phyloP scores from a whole-genome alignment of 2,888 invertebrate species.

The Notodonta dromedarius region DNA sequence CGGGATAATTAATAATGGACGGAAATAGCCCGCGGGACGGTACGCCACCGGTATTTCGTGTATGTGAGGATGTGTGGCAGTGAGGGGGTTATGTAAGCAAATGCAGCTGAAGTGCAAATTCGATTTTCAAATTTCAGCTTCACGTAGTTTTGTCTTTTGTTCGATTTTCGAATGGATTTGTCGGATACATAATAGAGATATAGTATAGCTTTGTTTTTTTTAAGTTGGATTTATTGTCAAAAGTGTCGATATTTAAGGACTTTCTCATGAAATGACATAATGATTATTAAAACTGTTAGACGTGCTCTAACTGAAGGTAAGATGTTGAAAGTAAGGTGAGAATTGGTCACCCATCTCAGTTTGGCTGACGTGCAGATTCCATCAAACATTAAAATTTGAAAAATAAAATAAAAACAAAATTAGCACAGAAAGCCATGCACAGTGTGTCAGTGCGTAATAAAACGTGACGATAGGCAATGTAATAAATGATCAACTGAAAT shows the following conservation, averaged over 20 bases:
- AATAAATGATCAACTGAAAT: background rate
- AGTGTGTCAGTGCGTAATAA: background rate
- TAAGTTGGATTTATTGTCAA: no score
- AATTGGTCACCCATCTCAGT: no score
- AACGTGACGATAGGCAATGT: slow-evolving; percentile 2
- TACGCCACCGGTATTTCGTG: slow-evolving; percentile 25
- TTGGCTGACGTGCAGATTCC: no score
- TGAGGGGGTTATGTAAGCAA: slow-evolving; percentile 20
- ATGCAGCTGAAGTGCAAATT: slow-evolving; percentile 12
- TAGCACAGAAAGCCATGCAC: background rate
- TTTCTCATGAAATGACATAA: no score
- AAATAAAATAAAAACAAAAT: background rate
- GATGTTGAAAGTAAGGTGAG: no score
- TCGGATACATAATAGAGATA: no score
- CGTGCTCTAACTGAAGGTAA: no score
- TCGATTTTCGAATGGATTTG: no score
- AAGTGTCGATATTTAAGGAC: no score
- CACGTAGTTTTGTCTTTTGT: no score
- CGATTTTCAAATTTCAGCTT: background rate
- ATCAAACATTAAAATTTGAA: background rate
- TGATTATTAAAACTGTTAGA: no score
- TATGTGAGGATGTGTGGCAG: slow-evolving; percentile 3
- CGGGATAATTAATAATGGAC: slow-evolving; percentile 38
- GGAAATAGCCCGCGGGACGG: slow-evolving; percentile 26
- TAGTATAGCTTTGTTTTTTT: no score